phyloP scores from a whole-genome alignment of 2,888 invertebrate genomes.

The Oeneis ivallda region DNA sequence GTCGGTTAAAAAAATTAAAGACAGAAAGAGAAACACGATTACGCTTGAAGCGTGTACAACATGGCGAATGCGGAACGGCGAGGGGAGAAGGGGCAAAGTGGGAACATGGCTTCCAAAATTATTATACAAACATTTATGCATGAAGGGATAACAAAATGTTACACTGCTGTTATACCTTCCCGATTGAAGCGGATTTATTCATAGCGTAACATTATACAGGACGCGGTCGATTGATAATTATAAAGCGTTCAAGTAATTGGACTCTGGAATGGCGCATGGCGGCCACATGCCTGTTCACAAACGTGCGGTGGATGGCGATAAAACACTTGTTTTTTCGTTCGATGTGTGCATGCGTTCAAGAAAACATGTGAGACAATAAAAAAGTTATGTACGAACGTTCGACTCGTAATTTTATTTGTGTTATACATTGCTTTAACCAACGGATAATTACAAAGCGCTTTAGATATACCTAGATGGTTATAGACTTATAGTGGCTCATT shows the following conservation, averaged over 20 bases:
- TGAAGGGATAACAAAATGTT: constrained; percentile 75
- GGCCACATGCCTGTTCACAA: constrained; percentile 47
- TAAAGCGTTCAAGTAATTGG: constrained; percentile 49
- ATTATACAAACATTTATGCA: constrained; percentile 78
- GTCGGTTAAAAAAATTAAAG: no score
- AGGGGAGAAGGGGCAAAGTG: constrained; percentile 48
- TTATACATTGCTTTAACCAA: constrained; percentile 76
- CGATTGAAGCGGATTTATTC: constrained; percentile 62
- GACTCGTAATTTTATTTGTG: constrained; percentile 78
- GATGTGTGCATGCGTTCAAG: constrained; percentile 54
- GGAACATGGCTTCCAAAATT: constrained; percentile 68
- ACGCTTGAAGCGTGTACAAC: constrained; percentile 52
- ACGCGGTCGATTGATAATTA: constrained; percentile 60
- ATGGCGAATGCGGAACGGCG: constrained; percentile 45
- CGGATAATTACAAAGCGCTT: constrained; percentile 71
- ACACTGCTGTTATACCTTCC: constrained; percentile 58
- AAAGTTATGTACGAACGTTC: constrained; percentile 70
- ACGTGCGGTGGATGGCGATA: constrained; percentile 58
- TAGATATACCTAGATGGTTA: neutral
- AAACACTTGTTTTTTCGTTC: constrained; percentile 53
- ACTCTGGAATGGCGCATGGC: constrained; percentile 47
- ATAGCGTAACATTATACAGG: constrained; percentile 48
- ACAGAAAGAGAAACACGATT: constrained; percentile 61
- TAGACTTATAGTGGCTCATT: neutral
- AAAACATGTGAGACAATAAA: constrained; percentile 79